Evolutionary conservation across 2,113 vertebrate species (phyloP).

Genomic region (Varanus salvator): DNA sequence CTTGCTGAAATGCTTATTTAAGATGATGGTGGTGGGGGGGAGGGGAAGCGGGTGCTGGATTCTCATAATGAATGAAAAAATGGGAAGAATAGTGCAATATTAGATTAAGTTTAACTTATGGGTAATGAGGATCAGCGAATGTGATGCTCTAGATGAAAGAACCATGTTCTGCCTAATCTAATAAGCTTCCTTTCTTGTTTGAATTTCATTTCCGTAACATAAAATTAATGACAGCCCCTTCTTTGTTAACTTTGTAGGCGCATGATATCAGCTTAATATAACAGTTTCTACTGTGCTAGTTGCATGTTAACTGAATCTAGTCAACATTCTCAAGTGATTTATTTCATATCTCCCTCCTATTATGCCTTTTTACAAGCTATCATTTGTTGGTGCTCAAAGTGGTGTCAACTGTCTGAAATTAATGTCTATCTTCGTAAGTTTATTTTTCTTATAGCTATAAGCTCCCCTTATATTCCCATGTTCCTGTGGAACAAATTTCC

Average conservation of each 20-base stretch:
- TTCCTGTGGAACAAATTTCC: slow-evolving; percentile 54
- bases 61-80: slow-evolving; percentile 30
- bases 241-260: slow-evolving; percentile 53
- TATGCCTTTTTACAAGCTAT: slow-evolving; percentile 75
- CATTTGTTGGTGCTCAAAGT: slow-evolving; percentile 75
- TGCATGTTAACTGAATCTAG: slow-evolving; percentile 68
- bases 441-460: slow-evolving; percentile 67
- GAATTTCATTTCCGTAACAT: slow-evolving; percentile 36
- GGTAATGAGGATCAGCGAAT: slow-evolving; percentile 63
- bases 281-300: slow-evolving; percentile 60
- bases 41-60: neutral
- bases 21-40: neutral
- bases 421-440: slow-evolving; percentile 76
- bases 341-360: slow-evolving; percentile 65
- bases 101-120: slow-evolving; percentile 24
- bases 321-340: slow-evolving; percentile 54
- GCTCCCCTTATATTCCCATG: slow-evolving; percentile 59
- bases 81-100: slow-evolving; percentile 37
- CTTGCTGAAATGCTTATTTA: slow-evolving; percentile 29
- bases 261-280: slow-evolving; percentile 61
- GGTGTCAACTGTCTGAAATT: slow-evolving; percentile 76
- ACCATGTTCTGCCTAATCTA: slow-evolving; percentile 38
- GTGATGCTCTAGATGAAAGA: slow-evolving; percentile 40
- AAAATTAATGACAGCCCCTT: slow-evolving; percentile 39
- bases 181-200: slow-evolving; percentile 53